phyloP scores from a whole-genome alignment of 2,888 invertebrate species.

The Cheilosia scutellata region DNA sequence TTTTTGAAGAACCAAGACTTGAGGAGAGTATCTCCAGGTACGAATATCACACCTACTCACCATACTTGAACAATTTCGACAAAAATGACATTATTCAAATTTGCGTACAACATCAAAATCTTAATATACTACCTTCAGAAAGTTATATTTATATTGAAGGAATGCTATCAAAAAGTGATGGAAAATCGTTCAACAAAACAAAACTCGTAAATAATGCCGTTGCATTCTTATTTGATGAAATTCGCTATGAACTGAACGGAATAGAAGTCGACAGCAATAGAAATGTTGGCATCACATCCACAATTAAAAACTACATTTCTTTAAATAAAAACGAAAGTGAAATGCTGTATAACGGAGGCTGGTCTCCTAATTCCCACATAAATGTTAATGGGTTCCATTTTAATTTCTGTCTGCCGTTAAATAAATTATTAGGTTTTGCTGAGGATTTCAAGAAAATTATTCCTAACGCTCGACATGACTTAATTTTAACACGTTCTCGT shows the following conservation, averaged over 20 bases:
- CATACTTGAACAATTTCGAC: constrained; percentile 66
- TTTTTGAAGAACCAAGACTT: constrained; percentile 35
- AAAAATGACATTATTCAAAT: constrained; percentile 65
- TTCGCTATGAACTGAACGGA: constrained; percentile 80
- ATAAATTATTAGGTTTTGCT: constrained; percentile 79
- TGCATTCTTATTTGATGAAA: constrained; percentile 30
- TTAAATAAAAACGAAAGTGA: constrained; percentile 76
- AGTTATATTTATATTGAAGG: constrained; percentile 77
- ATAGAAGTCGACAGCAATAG: constrained; percentile 78
- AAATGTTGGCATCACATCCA: constrained; percentile 72
- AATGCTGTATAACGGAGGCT: constrained; percentile 77
- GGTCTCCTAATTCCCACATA: constrained; percentile 61
- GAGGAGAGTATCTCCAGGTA: constrained; percentile 57
- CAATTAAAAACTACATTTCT: constrained; percentile 80
- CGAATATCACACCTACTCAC: no score
- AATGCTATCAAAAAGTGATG: constrained; percentile 56
- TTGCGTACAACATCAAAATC: constrained; percentile 77
- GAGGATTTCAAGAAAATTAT: constrained; percentile 81
- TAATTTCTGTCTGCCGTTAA: constrained; percentile 78
- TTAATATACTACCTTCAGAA: constrained; percentile 78
- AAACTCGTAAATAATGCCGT: constrained; percentile 66
- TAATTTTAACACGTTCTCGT: constrained; percentile 77
- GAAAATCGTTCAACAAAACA: constrained; percentile 67
- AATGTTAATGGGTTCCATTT: constrained; percentile 76
- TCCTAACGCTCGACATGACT: constrained; percentile 81